A percentile compares a stretch with the other conserved stretches of the same genome.
Evolutionary conservation across 1,140 invertebrate species (phyloP).

Genomic region (Nephotettix cincticeps): DNA sequence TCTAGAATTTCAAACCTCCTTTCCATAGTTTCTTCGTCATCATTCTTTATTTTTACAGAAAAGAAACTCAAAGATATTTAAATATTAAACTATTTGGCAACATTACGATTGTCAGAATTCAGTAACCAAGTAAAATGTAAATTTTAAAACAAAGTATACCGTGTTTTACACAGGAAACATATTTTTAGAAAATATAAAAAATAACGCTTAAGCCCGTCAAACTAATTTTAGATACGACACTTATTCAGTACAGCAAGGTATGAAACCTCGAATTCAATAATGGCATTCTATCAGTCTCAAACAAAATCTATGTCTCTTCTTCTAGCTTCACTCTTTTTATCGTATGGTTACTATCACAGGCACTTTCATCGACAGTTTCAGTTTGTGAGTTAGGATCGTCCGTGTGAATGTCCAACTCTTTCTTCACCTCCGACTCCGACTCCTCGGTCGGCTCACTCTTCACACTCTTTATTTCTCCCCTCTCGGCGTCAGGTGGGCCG

Average conservation of each 20-base stretch:
- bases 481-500: background rate
- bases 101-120: background rate
- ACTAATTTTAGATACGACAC: constrained; percentile 13
- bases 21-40: background rate
- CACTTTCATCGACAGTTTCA: constrained; percentile 29
- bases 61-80: background rate
- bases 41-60: background rate
- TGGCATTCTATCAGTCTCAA: constrained; percentile 26
- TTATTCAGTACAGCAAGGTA: constrained; percentile 21
- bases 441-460: constrained; percentile 2
- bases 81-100: constrained; percentile 8
- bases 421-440: background rate
- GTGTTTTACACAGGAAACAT: no score
- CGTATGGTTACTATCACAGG: constrained; percentile 34
- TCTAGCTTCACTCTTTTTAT: constrained; percentile 22
- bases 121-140: no score
- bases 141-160: no score
- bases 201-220: background rate
- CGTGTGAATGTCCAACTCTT: background rate
- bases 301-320: constrained; percentile 20
- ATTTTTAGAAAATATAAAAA: no score
- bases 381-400: constrained; percentile 14
- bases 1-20: background rate
- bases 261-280: constrained; percentile 17
- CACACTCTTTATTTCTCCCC: background rate